Conservation (phyloP, 2,888 invertebrate genomes). For the Orthonevra nobilis region DNA sequence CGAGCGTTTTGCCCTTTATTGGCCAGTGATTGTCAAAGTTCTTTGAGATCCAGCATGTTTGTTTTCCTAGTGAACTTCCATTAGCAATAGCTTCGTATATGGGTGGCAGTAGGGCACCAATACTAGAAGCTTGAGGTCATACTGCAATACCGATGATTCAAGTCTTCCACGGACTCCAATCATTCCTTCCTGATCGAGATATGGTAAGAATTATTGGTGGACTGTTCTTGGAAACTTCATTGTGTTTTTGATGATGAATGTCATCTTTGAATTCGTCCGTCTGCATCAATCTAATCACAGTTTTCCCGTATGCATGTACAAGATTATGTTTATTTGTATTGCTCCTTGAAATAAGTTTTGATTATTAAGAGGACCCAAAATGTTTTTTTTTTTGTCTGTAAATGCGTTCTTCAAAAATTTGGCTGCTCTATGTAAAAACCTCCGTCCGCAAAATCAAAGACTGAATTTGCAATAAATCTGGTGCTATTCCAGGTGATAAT, state of each 20-base stretch:
- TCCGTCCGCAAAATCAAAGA: too few relatives aligned
- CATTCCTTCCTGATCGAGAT: background rate
- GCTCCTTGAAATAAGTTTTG: background rate
- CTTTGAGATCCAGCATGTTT: background rate
- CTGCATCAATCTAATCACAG: background rate
- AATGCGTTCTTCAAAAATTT: background rate
- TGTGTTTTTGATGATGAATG: background rate
- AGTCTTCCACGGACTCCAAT: background rate
- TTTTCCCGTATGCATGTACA: background rate
- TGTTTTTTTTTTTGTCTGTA: background rate
- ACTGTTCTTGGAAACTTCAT: too few relatives aligned
- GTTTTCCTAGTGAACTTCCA: slow-evolving; percentile 3
- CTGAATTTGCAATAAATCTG: background rate
- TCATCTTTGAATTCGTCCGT: background rate
- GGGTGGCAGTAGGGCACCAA: background rate
- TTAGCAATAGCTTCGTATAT: slow-evolving; percentile 2
- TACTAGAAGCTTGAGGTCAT: slow-evolving; percentile 2
- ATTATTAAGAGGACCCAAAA: background rate
- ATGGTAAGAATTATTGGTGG: too few relatives aligned
- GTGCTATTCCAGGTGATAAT: too few relatives aligned
- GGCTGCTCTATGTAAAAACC: background rate
- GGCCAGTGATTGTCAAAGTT: too few relatives aligned
- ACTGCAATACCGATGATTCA: slow-evolving; percentile 1
- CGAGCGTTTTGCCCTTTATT: too few relatives aligned
- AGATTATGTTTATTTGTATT: background rate